Evolutionary conservation across 1,140 invertebrate species (phyloP), one percentile per base, ranked within the genome.

Genomic region (Drosophila prosaltans): DNA sequence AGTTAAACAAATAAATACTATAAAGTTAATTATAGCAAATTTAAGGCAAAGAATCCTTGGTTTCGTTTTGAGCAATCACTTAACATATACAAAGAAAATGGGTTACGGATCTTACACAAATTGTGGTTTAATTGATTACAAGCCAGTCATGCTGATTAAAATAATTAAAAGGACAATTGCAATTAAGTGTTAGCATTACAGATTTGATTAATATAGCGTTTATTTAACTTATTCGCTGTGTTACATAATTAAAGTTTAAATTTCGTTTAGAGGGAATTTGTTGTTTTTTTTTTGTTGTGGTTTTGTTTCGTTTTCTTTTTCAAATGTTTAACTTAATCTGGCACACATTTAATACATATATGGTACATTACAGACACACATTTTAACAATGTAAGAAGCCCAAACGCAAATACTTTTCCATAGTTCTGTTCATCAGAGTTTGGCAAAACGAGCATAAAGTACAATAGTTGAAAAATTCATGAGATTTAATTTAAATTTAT

Each of bases 361-460:
- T 51, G 45, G 45, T 51, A 72, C 59, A 62, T 41, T 62, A 72
- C 51, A 45, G 64, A 72, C 58, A 73, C 69, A 55, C 80, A 74
- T 69, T 77, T 64, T 55, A 85, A 84, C 76, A 88, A 83, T 89
- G 26, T 68, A 78, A 83, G 59, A 83, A 88, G 83, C 83, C 68
- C 62, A 74, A 74, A 82, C 54, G 32, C 64, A 80, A 69, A 65
- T 45, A 63, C 60, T 57, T 65, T 59, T 24, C 30, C 36, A 54
- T 59, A 60, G 62, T 57, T 64, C 61, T 32, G n/a, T 72, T 54
- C 45, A 60, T 74, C 21, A 57, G 65, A 72, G 61, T 74, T 78
- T 89, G 83, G 80, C 84, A 89, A 83, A 88, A 83, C 60, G 84
- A 88, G 80, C 73, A 78, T 80, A 85, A 77, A 88, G 69, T 86